These are phyloP conservation scores for Coregonus ussuriensis DNA, from an alignment of 2,797 vertebrate species.

Conservation along the genomic window DNA sequence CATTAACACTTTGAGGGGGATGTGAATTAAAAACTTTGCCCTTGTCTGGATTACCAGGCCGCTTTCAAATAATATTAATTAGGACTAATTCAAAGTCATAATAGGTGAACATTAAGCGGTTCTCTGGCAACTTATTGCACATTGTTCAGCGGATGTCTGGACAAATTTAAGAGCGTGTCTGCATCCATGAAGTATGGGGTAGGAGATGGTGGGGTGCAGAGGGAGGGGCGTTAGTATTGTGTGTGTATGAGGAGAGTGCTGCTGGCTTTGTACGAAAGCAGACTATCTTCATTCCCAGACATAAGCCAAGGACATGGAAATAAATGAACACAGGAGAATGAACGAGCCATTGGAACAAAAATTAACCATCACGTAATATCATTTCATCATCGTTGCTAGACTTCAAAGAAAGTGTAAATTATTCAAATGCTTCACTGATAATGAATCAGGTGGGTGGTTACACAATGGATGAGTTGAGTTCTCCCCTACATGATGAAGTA, in stretches of 20 bases:
- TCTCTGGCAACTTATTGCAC: slow-evolving; percentile 5
- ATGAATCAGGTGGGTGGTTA: too few species aligned
- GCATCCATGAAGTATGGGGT: background rate
- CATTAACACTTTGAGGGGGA: slow-evolving; percentile 16
- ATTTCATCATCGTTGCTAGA: background rate
- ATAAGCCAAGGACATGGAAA: background rate
- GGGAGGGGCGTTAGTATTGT: background rate
- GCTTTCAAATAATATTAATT: slow-evolving; percentile 23
- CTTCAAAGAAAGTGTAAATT: background rate
- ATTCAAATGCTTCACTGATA: too few species aligned
- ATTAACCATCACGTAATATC: background rate
- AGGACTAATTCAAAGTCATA: slow-evolving; percentile 28
- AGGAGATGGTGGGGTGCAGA: background rate
- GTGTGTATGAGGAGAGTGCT: background rate
- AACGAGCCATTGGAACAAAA: background rate
- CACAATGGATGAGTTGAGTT: too few species aligned
- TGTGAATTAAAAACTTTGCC: slow-evolving; percentile 12
- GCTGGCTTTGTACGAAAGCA: background rate
- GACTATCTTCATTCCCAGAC: background rate
- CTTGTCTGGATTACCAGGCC: slow-evolving; percentile 25
- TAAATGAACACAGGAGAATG: background rate
- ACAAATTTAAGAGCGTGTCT: background rate
- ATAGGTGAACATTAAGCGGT: slow-evolving; percentile 18
- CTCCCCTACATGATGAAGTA: too few species aligned
- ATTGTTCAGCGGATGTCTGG: slow-evolving; percentile 5